Percentiles rank a stretch among this genome's conserved stretches.
Evolutionary conservation across 2,888 invertebrate genomes (phyloP).

Genomic region (Cylindroiulus punctatus): DNA sequence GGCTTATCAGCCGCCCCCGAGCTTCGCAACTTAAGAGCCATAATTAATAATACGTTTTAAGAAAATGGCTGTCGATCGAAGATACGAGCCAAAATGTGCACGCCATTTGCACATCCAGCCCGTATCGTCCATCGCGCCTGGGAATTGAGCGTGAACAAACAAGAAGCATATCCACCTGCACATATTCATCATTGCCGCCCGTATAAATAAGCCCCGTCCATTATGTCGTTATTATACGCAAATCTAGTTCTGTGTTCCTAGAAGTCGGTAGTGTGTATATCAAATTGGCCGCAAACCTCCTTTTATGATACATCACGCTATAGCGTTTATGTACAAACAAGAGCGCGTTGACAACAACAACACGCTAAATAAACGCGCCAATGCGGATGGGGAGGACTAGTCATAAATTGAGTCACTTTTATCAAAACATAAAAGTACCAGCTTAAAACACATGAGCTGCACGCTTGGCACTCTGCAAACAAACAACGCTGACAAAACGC

Average conservation of each 20-base stretch:
- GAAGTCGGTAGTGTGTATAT: neutral
- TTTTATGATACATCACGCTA: slow-evolving; percentile 21
- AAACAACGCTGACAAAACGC: neutral
- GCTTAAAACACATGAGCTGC: neutral
- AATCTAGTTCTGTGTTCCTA: neutral
- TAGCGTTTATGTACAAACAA: neutral
- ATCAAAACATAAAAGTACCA: slow-evolving; percentile 30
- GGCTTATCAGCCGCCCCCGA: neutral
- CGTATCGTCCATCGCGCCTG: neutral
- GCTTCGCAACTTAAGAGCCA: neutral
- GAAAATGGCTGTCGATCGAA: neutral
- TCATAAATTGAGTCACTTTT: slow-evolving; percentile 6
- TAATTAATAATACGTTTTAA: neutral
- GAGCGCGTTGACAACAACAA: slow-evolving; percentile 15
- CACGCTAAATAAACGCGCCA: neutral
- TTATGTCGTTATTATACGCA: neutral
- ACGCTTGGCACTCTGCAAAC: neutral
- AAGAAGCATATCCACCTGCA: no score
- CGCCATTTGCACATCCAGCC: neutral
- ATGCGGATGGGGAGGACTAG: neutral
- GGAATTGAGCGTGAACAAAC: neutral
- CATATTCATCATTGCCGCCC: neutral
- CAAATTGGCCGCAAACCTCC: slow-evolving; percentile 25
- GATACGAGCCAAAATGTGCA: neutral
- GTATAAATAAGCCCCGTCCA: neutral